Conservation (phyloP, 2,797 vertebrate genomes). For the Knipowitschia caucasica region DNA sequence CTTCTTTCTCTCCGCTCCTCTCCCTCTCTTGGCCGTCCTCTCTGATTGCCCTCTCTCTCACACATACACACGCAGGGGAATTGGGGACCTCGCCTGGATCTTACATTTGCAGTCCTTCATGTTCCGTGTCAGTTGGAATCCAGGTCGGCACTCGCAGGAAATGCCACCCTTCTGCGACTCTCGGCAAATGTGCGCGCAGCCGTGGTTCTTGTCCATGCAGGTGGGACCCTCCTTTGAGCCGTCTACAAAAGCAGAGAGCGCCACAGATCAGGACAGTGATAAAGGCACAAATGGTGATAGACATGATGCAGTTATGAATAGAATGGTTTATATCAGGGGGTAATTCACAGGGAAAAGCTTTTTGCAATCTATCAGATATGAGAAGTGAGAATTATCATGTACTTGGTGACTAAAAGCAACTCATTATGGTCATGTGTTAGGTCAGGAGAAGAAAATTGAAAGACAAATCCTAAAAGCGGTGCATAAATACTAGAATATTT, state of each 20-base stretch:
- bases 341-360: too few relatives aligned
- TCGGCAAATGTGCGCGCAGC: conserved; percentile 95
- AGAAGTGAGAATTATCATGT: too few relatives aligned
- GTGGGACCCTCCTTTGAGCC: conserved; percentile 86
- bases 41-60: neutral
- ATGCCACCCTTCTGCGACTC: conserved; percentile 94
- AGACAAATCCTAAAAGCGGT: too few relatives aligned
- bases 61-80: neutral
- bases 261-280: conserved; percentile 13
- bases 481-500: too few relatives aligned
- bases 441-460: too few relatives aligned
- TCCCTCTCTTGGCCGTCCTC: neutral
- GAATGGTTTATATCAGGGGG: too few relatives aligned
- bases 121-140: conserved; percentile 96
- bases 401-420: too few relatives aligned
- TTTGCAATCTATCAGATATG: too few relatives aligned
- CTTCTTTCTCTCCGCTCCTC: neutral
- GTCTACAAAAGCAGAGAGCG: conserved; percentile 52
- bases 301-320: too few relatives aligned
- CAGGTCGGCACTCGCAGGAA: conserved; percentile 94
- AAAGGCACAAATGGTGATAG: too few relatives aligned
- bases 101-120: conserved; percentile 96
- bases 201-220: conserved; percentile 99
- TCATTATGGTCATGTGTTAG: too few relatives aligned
- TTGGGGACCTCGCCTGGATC: conserved; percentile 35